These are phyloP conservation scores for Gambusia holbrooki DNA, from an alignment of 2,113 vertebrate species.

Conservation along the genomic window DNA sequence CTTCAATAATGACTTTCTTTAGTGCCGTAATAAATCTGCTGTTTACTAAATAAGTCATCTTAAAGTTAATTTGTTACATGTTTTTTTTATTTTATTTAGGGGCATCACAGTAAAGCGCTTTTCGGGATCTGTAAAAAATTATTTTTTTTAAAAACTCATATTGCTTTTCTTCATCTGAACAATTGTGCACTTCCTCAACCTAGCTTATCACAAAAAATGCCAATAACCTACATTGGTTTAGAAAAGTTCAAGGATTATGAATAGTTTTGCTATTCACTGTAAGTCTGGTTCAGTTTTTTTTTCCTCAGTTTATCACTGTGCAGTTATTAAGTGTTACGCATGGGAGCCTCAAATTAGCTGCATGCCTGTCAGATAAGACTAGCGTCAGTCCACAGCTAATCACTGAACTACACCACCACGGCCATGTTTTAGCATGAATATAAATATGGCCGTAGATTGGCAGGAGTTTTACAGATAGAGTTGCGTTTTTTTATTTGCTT, in stretches of 20 bases:
- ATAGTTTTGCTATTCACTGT: background rate
- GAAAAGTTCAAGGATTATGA: background rate
- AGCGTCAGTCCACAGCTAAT: slow-evolving; percentile 39
- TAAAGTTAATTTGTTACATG: too few relatives aligned
- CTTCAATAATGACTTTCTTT: too few relatives aligned
- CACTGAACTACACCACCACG: background rate
- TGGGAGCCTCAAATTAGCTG: slow-evolving; percentile 28
- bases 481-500: too few relatives aligned
- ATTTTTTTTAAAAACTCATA: background rate
- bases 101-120: too few relatives aligned
- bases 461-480: background rate
- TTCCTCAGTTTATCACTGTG: background rate
- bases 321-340: slow-evolving; percentile 25
- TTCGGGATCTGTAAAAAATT: background rate
- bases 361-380: slow-evolving; percentile 62
- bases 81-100: too few relatives aligned
- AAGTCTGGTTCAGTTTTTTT: background rate
- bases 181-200: background rate
- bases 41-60: too few relatives aligned
- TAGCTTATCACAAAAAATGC: background rate
- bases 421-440: background rate
- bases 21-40: too few relatives aligned
- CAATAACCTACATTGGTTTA: too few relatives aligned
- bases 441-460: background rate
- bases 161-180: background rate